phyloP scores from a whole-genome alignment of 2,113 vertebrate genomes.

The Tautogolabrus adspersus region DNA sequence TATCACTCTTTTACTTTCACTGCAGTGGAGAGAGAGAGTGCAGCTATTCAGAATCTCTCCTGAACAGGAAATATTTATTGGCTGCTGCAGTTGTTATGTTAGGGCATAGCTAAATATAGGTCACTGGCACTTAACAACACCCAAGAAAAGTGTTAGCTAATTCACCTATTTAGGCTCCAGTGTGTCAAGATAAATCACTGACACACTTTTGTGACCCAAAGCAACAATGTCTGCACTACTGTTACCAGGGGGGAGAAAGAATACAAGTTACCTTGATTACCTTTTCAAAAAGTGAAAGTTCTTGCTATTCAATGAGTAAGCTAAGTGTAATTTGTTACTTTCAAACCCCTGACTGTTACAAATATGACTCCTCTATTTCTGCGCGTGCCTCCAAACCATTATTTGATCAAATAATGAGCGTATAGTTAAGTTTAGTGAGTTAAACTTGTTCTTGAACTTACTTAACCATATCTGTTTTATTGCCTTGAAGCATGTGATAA shows the following conservation, averaged over 20 bases:
- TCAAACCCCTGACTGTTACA: too few relatives aligned
- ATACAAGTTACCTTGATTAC: too few relatives aligned
- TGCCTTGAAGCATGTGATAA: slow-evolving; percentile 29
- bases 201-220: background rate
- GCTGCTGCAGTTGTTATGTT: background rate
- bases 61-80: background rate
- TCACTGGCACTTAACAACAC: background rate
- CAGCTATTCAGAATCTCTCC: background rate
- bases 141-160: background rate
- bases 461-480: background rate
- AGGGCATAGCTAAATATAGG: background rate
- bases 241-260: too few relatives aligned
- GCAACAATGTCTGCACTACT: background rate
- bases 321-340: too few relatives aligned
- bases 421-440: background rate
- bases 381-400: too few relatives aligned
- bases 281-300: too few relatives aligned
- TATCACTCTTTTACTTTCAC: too few relatives aligned
- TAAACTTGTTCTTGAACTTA: background rate
- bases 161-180: background rate
- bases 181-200: background rate
- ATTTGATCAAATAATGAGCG: too few relatives aligned
- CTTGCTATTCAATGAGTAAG: too few relatives aligned
- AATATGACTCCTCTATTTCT: too few relatives aligned
- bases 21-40: too few relatives aligned